phyloP scores from a whole-genome alignment of 2,797 vertebrate species.

The Zalophus californianus region DNA sequence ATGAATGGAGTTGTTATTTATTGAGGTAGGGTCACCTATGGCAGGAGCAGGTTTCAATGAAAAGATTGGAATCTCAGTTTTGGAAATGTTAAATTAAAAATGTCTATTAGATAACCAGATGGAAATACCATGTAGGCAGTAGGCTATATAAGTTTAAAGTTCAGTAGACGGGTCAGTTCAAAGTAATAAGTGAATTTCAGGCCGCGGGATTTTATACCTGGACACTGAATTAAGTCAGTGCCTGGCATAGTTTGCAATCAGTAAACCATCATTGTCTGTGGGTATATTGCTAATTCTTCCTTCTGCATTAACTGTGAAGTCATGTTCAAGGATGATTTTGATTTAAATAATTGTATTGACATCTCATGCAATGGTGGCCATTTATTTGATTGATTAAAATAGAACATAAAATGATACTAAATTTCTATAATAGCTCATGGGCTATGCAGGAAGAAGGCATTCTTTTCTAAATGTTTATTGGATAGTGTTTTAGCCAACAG shows the following conservation, averaged over 20 bases:
- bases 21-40: background rate
- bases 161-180: background rate
- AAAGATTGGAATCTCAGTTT: background rate
- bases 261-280: background rate
- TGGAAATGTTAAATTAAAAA: background rate
- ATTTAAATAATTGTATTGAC: slow-evolving; percentile 52
- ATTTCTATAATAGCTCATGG: background rate
- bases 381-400: slow-evolving; percentile 62
- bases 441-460: background rate
- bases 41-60: background rate
- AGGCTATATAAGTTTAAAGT: background rate
- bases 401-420: background rate
- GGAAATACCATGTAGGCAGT: background rate
- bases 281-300: background rate
- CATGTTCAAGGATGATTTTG: background rate
- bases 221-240: background rate
- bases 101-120: background rate
- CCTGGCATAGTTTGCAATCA: background rate
- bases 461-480: slow-evolving; percentile 36
- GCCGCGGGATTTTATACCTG: background rate
- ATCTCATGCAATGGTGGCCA: background rate
- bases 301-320: background rate
- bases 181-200: background rate
- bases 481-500: slow-evolving; percentile 24
- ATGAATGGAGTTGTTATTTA: slow-evolving; percentile 36